Percentiles rank a stretch among this genome's conserved stretches.
Conservation (phyloP, 2,113 vertebrate genomes). For the Microcebus jonahi region DNA sequence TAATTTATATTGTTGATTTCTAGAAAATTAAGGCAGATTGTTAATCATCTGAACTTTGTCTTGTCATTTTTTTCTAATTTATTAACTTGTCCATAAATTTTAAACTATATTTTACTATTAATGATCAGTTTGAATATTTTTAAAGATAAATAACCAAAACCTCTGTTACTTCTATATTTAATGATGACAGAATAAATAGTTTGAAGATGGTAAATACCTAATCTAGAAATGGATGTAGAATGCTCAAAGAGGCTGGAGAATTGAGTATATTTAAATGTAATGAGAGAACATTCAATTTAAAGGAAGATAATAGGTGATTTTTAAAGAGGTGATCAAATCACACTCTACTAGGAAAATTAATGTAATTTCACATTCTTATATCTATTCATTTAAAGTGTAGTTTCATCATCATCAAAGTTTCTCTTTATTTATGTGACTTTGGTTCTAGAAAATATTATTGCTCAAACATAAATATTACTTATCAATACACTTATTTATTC, state of each 20-base stretch:
- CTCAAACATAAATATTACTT: conserved; percentile 19
- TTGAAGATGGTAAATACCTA: not conserved
- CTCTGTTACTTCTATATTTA: not conserved
- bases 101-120: conserved; percentile 19
- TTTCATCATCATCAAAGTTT: not conserved
- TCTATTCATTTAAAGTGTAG: not conserved
- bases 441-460: not conserved
- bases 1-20: conserved; percentile 23
- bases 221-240: not conserved
- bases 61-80: conserved; percentile 62
- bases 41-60: conserved; percentile 16
- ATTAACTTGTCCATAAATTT: conserved; percentile 6
- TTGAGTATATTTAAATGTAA: not conserved
- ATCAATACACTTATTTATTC: not conserved
- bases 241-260: not conserved
- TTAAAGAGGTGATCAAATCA: conserved; percentile 14
- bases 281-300: not conserved
- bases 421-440: not conserved
- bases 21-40: conserved; percentile 45
- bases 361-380: not conserved
- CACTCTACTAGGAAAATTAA: not conserved
- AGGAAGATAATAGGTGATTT: conserved; percentile 2
- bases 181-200: conserved; percentile 20
- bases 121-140: not conserved
- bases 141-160: not conserved